These are phyloP conservation scores for Oikopleura dioica DNA, from an alignment of 23 tunicate species.

Conservation along the genomic window DNA sequence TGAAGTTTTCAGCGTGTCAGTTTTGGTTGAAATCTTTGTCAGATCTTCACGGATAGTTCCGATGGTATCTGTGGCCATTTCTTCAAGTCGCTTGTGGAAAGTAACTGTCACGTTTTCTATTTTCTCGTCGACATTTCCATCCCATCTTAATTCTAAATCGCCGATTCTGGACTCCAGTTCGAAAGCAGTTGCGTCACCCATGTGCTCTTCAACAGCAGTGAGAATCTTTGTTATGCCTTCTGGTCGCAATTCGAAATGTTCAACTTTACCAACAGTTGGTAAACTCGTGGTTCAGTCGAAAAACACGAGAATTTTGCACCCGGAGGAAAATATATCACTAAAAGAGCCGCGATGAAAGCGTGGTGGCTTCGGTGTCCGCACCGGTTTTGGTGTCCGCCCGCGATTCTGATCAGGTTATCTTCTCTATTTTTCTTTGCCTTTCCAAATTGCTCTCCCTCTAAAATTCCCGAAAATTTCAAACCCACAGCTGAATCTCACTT, in stretches of 20 bases:
- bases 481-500: too few relatives aligned
- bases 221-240: too few relatives aligned
- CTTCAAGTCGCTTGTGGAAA: background rate
- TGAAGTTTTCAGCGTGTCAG: background rate
- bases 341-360: too few relatives aligned
- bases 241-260: too few relatives aligned
- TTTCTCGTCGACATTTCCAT: background rate
- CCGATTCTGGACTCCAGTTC: background rate
- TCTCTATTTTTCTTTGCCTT: too few relatives aligned
- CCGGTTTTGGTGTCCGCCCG: slow-evolving; percentile 11
- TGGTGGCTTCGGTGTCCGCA: slow-evolving; percentile 11
- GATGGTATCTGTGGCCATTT: background rate
- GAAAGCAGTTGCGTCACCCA: background rate
- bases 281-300: too few relatives aligned
- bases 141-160: background rate
- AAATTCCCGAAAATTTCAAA: too few relatives aligned
- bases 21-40: background rate
- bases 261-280: too few relatives aligned
- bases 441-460: too few relatives aligned
- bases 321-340: too few relatives aligned
- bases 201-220: too few relatives aligned
- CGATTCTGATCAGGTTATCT: background rate
- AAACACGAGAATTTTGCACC: too few relatives aligned
- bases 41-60: background rate
- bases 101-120: background rate